A percentile compares a stretch with the other conserved stretches of the same genome.
phyloP scores from a whole-genome alignment of 2,113 vertebrate genomes.

The Calyptommatus sinebrachiatus region DNA sequence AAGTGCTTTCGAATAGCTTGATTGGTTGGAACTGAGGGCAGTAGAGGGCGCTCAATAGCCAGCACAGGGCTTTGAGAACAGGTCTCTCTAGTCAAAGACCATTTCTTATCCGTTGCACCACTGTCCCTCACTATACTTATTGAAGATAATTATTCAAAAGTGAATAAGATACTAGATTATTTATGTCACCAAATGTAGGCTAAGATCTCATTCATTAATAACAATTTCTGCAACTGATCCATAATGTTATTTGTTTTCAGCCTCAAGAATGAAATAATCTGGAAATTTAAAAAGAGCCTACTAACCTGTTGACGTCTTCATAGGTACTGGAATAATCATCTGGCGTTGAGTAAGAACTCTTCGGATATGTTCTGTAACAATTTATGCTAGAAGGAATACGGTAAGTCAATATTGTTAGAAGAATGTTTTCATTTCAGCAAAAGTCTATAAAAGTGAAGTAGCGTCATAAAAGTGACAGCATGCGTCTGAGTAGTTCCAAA shows the following conservation, averaged over 20 bases:
- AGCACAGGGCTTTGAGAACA: too few relatives aligned
- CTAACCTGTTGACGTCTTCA: slow-evolving; percentile 61
- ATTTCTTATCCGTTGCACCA: too few relatives aligned
- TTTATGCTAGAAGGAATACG: slow-evolving; percentile 44
- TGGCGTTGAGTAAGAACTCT: slow-evolving; percentile 50
- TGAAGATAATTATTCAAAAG: too few relatives aligned
- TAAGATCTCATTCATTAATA: neutral
- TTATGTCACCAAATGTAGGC: too few relatives aligned
- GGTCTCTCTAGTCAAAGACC: too few relatives aligned
- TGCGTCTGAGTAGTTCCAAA: neutral
- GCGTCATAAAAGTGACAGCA: neutral
- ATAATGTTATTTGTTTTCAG: neutral
- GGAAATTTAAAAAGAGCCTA: neutral
- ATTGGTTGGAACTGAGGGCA: too few relatives aligned
- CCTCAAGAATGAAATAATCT: neutral
- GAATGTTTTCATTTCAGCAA: neutral
- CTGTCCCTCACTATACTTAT: too few relatives aligned
- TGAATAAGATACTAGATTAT: too few relatives aligned
- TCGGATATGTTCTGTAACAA: slow-evolving; percentile 52
- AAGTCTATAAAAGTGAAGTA: neutral
- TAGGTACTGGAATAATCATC: slow-evolving; percentile 55
- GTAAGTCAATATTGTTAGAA: slow-evolving; percentile 12
- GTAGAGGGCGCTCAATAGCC: too few relatives aligned
- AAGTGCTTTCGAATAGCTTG: too few relatives aligned
- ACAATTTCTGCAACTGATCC: too few relatives aligned